Conservation (phyloP, 2,888 invertebrate species). For the Biston stratarius region DNA sequence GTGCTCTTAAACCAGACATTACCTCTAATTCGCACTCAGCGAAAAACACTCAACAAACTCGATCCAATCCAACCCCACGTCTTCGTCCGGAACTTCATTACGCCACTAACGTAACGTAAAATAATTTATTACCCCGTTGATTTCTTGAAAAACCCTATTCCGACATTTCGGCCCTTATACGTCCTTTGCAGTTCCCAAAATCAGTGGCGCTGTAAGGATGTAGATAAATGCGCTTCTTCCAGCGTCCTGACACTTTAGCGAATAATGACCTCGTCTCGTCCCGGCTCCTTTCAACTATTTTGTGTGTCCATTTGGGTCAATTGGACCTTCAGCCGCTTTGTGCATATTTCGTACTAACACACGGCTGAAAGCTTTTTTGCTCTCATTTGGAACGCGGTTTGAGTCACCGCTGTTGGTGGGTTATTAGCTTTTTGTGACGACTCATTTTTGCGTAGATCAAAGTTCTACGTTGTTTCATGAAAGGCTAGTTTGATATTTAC, state of each 20-base stretch:
- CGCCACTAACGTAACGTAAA: conserved; percentile 55
- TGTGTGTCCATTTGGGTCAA: conserved; percentile 84
- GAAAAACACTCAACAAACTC: conserved; percentile 44
- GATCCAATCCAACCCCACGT: conserved; percentile 46
- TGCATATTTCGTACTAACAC: conserved; percentile 72
- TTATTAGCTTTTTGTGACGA: conserved; percentile 40
- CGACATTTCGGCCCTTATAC: conserved; percentile 58
- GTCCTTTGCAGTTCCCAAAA: conserved; percentile 67
- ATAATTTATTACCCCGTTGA: conserved; percentile 74
- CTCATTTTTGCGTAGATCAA: conserved; percentile 30
- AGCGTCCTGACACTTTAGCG: conserved; percentile 80
- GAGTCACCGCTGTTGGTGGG: conserved; percentile 33
- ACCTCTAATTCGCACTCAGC: conserved; percentile 42
- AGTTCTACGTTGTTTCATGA: conserved; percentile 28
- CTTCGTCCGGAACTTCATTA: conserved; percentile 55
- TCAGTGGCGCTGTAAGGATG: conserved; percentile 81
- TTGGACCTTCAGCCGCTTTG: conserved; percentile 77
- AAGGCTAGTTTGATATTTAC: conserved; percentile 10
- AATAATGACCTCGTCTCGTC: conserved; percentile 80
- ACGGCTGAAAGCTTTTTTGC: conserved; percentile 79
- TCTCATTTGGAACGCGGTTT: conserved; percentile 51
- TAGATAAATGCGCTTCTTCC: conserved; percentile 81
- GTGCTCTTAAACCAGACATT: conserved; percentile 36
- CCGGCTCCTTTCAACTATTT: conserved; percentile 79
- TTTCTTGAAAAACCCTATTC: conserved; percentile 73